These are phyloP conservation scores for Bedellia somnulentella DNA, from an alignment of 2,888 invertebrate genomes.

Conservation along the genomic window DNA sequence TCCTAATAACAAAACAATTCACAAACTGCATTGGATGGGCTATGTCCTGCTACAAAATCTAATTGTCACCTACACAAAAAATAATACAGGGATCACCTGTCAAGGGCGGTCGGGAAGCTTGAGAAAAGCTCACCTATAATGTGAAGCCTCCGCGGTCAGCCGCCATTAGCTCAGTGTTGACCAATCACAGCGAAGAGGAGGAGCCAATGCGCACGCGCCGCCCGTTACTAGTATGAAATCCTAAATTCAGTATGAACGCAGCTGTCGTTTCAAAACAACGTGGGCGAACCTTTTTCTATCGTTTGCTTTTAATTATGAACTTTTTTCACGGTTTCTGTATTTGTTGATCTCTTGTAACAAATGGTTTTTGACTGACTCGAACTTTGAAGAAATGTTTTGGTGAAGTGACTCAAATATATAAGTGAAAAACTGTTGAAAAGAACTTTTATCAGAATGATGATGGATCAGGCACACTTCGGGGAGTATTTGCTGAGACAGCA, in stretches of 20 bases:
- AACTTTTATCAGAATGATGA: conserved; percentile 32
- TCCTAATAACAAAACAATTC: too few species aligned
- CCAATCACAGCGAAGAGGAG: conserved; percentile 37
- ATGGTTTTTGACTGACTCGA: neutral
- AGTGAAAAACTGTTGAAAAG: conserved; percentile 7
- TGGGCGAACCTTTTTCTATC: conserved; percentile 20
- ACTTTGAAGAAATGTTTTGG: neutral
- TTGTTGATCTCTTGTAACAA: too few species aligned
- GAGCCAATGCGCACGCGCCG: conserved; percentile 44
- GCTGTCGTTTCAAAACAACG: conserved; percentile 25
- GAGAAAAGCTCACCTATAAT: conserved; percentile 23
- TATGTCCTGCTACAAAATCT: too few species aligned
- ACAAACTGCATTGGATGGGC: too few species aligned
- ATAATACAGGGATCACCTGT: too few species aligned
- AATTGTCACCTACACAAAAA: too few species aligned
- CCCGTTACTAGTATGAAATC: conserved; percentile 23
- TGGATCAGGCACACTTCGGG: conserved; percentile 53
- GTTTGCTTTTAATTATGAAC: conserved; percentile 34
- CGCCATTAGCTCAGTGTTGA: conserved; percentile 26
- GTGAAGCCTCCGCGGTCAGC: conserved; percentile 28
- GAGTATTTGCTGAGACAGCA: conserved; percentile 54
- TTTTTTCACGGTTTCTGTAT: too few species aligned
- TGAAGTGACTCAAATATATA: neutral
- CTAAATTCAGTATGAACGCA: conserved; percentile 40
- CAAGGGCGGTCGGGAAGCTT: conserved; percentile 47